Base-by-base conservation (phyloP, 2,797 vertebrate genomes). In the Enteromius thamalakanensis region DNA sequence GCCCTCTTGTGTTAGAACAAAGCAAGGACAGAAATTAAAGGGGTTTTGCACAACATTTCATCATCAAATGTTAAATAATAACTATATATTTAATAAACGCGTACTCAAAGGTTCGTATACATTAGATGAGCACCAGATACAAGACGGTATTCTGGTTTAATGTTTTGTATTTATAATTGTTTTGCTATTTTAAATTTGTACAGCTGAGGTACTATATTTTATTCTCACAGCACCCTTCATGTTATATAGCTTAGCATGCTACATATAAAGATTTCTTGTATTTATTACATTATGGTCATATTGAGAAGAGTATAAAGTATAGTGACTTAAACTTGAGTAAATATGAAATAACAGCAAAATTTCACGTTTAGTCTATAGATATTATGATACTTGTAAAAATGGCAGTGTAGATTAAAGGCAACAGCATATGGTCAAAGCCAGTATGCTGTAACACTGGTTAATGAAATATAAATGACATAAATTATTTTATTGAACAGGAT, bases 1-100 rank as follows among this genome's bases (percentile, higher is more conserved):
- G 71, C 80, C 62, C 80, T 76, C 71, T 82, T 62, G 47, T 68
- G 71, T 67, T 67, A 15, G 10, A 29, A 53, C 11, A 82, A 53
- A 55, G 60, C 4, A 75, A 75, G 1, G 14, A 58, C 51, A 23
- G 45, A 7, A 47, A 14, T 14, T 14, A 37, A 29, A 45, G 7
- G 40, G 51, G 51, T 58, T 71, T 69, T 70, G 74, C 74, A 76
- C 15, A 60, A n/a, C 53, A 42, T 42, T 60, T 60, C 53, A 26
- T 76, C 53, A 60, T 60, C 53, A 26, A 23, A 42, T n/a, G 11
- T 75, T 49, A 37, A 55, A 37, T 53, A 21, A 74, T 58, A 26
- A 42, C 74, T 26, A 5, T 10, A 23, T 58, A 58, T 58, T 58
- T 58, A 76, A 60, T 4, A 7, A 76, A 58, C 15, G 42, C 3